phyloP scores from a whole-genome alignment of 2,797 vertebrate genomes.

The Gallinago stenura region DNA sequence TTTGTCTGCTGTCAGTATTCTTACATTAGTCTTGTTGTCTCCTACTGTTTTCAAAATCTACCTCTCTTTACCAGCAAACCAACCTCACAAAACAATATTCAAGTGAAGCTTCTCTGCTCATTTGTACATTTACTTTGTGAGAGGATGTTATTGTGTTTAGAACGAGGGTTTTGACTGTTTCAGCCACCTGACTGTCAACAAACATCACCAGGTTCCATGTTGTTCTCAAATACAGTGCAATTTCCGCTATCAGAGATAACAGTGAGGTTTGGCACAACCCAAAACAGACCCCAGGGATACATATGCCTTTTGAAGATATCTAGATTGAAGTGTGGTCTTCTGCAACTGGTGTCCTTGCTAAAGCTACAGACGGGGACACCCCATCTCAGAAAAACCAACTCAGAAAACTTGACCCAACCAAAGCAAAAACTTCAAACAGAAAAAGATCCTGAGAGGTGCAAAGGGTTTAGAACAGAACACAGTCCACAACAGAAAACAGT shows the following conservation, averaged over 20 bases:
- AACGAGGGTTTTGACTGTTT: neutral
- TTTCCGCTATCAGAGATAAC: neutral
- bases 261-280: neutral
- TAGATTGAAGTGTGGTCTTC: fast-evolving
- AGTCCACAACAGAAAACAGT: neutral
- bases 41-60: neutral
- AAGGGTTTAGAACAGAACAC: neutral
- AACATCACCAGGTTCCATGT: neutral
- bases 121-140: neutral
- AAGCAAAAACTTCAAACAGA: neutral
- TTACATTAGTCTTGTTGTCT: neutral
- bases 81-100: neutral
- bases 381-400: too few species aligned
- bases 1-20: neutral
- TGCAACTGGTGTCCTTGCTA: neutral
- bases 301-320: neutral
- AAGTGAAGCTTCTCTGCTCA: neutral
- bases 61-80: neutral
- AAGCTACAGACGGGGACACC: neutral
- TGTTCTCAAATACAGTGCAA: neutral
- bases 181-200: neutral
- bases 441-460: neutral
- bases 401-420: neutral
- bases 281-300: neutral
- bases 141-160: neutral